Base-by-base conservation (phyloP, 2,113 vertebrate species). In the Parus major region DNA sequence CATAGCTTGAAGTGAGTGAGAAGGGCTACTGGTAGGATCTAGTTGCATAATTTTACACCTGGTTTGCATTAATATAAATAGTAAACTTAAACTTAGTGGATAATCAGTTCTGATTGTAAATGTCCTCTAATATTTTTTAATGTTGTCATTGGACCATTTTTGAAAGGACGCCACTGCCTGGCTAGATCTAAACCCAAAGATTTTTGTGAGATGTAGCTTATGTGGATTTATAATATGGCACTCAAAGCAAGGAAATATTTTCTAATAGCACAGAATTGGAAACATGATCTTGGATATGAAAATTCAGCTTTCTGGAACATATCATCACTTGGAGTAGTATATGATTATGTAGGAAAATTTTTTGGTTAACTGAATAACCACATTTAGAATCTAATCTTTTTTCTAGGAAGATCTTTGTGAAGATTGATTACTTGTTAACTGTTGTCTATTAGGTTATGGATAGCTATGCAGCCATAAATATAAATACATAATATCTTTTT, bases 21-120 rank as follows among this genome's bases (percentile, higher is more conserved):
- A 90, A 96, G 41, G 49, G 72, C 88, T 95, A 88, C 94, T 90
- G 72, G 44, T 71, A 73, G 76, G 59, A 88, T 88, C 86, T 83
- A 27, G 18, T 79, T 96, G 80, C 33, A 27, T 83, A 53, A 84
- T 91, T 92, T 88, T 90, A 70, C 82, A 95, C 61, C 60, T 78
- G 72, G 36, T 78, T 93, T 88, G 35, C 64, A 61, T 88, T 86
- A 85, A 86, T 86, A 77, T 20, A 66, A 90, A 90, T 44, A 39
- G 22, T n/a, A 49, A 88, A 93, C 60, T 90, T 93, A 73, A 95
- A 75, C 31, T 61, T 59, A 20, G 28, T 78, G 72, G 35, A 83
- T 72, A 56, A 81, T 78, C 52, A 56, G 55, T 86, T 76, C 10
- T 82, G 92, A 76, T 66, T 66, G 64, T 93, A 90, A 96, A 83